These are phyloP conservation scores for Hirtodrosophila alboralis DNA, from an alignment of 2,888 invertebrate species.

Conservation along the genomic window DNA sequence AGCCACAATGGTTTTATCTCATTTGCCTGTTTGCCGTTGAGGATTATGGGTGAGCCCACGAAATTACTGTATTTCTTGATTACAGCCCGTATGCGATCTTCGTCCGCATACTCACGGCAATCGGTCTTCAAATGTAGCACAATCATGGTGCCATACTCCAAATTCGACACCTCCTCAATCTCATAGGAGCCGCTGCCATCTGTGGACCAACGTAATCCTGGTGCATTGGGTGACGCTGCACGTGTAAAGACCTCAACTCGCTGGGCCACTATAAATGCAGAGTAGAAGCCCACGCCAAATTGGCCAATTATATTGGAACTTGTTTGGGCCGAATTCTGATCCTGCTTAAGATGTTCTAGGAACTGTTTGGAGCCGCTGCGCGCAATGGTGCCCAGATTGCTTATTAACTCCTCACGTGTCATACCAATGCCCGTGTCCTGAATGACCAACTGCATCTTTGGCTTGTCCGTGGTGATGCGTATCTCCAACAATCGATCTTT, in stretches of 20 bases:
- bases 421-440: constrained; percentile 98
- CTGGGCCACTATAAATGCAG: constrained; percentile 98
- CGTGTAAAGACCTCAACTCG: constrained; percentile 96
- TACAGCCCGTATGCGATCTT: constrained; percentile 91
- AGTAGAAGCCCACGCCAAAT: constrained; percentile 99
- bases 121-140: constrained; percentile 95
- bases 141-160: constrained; percentile 96
- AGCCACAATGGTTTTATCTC: constrained; percentile 97
- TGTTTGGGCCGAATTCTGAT: constrained; percentile 86
- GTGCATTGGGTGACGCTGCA: constrained; percentile 87
- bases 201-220: constrained; percentile 94
- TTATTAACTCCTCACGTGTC: constrained; percentile 95
- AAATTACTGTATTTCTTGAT: constrained; percentile 99
- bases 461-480: constrained; percentile 94
- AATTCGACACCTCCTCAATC: constrained; percentile 93
- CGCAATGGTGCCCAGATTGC: constrained; percentile 97
- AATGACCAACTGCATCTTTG: constrained; percentile 92
- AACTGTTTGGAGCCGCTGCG: constrained; percentile 98
- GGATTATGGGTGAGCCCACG: constrained; percentile 95
- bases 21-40: constrained; percentile 95
- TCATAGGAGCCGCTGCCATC: constrained; percentile 96
- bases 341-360: constrained; percentile 91
- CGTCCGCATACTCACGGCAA: constrained; percentile 94
- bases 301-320: constrained; percentile 95
- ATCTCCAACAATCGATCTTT: constrained; percentile 92